A percentile compares a stretch with the other conserved stretches of the same genome.
These are phyloP conservation scores for Tromatobia lineatoria DNA, from an alignment of 2,888 invertebrate genomes.

Conservation along the genomic window DNA sequence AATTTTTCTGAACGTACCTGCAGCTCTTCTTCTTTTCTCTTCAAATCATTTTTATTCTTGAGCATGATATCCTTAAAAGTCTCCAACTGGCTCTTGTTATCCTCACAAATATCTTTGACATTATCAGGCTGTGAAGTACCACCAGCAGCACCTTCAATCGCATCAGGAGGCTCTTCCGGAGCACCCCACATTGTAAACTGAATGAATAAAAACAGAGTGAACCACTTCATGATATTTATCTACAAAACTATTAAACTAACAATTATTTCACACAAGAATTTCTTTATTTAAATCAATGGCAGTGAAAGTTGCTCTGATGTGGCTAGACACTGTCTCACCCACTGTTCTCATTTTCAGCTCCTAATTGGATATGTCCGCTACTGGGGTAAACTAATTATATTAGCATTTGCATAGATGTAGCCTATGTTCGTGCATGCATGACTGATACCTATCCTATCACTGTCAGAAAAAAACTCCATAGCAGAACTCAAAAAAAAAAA, in stretches of 20 bases:
- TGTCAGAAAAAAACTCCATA: background rate
- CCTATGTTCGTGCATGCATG: conserved; percentile 18
- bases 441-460: conserved; percentile 11
- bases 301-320: conserved; percentile 81
- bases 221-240: conserved; percentile 78
- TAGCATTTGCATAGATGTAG: conserved; percentile 73
- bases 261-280: conserved; percentile 31
- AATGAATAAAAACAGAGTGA: conserved; percentile 78
- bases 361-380: conserved; percentile 83
- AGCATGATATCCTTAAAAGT: conserved; percentile 82
- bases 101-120: conserved; percentile 77
- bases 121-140: conserved; percentile 70
- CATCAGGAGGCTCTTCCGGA: conserved; percentile 79
- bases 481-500: background rate
- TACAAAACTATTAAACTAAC: conserved; percentile 61
- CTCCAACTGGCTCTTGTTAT: conserved; percentile 79
- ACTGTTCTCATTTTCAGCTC: conserved; percentile 81
- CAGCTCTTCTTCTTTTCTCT: conserved; percentile 82
- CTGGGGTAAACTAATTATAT: conserved; percentile 84
- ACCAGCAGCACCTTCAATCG: conserved; percentile 74
- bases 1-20: conserved; percentile 76
- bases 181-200: conserved; percentile 83
- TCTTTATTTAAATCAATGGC: conserved; percentile 76
- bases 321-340: conserved; percentile 79
- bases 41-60: conserved; percentile 81